Percentiles rank a stretch among this genome's conserved stretches.
These are phyloP conservation scores for Oreochromis mossambicus DNA, from an alignment of 2,797 vertebrate genomes.

Conservation along the genomic window DNA sequence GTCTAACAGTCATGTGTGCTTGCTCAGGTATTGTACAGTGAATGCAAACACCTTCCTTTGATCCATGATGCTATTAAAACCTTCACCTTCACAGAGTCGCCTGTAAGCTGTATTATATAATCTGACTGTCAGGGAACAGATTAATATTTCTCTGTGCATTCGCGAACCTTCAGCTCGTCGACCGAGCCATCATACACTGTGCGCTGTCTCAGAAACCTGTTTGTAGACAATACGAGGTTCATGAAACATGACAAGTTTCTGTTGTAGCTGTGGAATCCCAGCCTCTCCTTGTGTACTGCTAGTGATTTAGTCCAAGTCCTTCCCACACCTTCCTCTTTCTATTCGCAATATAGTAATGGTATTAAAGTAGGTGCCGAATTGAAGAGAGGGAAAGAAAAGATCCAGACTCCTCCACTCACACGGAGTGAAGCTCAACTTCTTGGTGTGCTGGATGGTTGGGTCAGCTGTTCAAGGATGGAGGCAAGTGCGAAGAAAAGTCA, in stretches of 20 bases:
- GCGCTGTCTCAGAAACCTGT: neutral
- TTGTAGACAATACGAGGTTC: neutral
- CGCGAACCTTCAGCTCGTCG: neutral
- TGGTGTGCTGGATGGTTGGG: conserved; percentile 34
- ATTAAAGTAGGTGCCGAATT: conserved; percentile 43
- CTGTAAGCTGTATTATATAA: neutral
- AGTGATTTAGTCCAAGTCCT: conserved; percentile 25
- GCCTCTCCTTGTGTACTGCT: neutral
- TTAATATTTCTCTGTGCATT: neutral
- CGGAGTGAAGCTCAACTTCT: conserved; percentile 64
- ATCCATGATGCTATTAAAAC: neutral
- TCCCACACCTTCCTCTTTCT: conserved; percentile 40
- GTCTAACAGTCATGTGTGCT: neutral
- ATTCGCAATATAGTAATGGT: conserved; percentile 42
- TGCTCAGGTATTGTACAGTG: neutral
- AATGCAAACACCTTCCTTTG: neutral
- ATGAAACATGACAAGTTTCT: neutral
- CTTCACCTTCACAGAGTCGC: neutral
- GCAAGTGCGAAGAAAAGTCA: neutral
- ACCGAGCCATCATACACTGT: neutral
- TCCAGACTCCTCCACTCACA: conserved; percentile 43
- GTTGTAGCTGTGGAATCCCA: conserved; percentile 29
- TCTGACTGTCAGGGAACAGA: neutral
- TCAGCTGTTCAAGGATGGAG: conserved; percentile 5
- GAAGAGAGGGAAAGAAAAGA: conserved; percentile 15